A percentile compares a stretch with the other conserved stretches of the same genome.
phyloP scores from a whole-genome alignment of 2,797 vertebrate species.

The Diceros bicornis region DNA sequence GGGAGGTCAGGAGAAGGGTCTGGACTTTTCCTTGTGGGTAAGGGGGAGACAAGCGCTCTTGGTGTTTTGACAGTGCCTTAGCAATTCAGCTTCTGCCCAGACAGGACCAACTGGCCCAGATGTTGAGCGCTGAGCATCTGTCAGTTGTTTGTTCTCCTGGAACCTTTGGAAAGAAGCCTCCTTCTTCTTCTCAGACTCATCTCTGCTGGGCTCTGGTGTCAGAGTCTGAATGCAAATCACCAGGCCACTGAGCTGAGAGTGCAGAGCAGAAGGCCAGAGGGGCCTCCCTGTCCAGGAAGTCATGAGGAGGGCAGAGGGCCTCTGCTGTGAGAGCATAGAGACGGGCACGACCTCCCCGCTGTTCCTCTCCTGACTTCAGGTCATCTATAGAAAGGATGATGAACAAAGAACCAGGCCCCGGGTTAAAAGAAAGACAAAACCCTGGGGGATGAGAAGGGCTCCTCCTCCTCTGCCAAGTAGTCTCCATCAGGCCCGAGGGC shows the following conservation, averaged over 20 bases:
- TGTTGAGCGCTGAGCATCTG: background rate
- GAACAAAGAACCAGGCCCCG: background rate
- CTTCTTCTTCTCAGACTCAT: background rate
- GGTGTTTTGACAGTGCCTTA: background rate
- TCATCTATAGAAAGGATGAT: background rate
- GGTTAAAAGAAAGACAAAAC: background rate
- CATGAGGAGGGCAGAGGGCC: too few species aligned
- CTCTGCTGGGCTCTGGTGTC: background rate
- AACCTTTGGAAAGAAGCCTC: background rate
- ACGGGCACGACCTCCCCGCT: fast-evolving
- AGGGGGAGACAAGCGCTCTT: fast-evolving
- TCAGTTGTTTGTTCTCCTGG: too few species aligned
- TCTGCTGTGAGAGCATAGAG: background rate
- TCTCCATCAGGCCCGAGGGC: background rate
- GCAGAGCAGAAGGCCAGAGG: background rate
- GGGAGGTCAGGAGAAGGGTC: too few species aligned
- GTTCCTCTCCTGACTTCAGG: background rate
- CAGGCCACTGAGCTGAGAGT: background rate
- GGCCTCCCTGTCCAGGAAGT: background rate
- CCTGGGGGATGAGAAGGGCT: too few species aligned
- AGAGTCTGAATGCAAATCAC: background rate
- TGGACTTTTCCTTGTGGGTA: background rate
- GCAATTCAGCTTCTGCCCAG: background rate
- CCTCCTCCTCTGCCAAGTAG: too few species aligned
- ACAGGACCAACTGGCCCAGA: background rate